A percentile compares a stretch with the other conserved stretches of the same genome.
Conservation (phyloP, 2,797 vertebrate genomes). For the Taeniopygia guttata region DNA sequence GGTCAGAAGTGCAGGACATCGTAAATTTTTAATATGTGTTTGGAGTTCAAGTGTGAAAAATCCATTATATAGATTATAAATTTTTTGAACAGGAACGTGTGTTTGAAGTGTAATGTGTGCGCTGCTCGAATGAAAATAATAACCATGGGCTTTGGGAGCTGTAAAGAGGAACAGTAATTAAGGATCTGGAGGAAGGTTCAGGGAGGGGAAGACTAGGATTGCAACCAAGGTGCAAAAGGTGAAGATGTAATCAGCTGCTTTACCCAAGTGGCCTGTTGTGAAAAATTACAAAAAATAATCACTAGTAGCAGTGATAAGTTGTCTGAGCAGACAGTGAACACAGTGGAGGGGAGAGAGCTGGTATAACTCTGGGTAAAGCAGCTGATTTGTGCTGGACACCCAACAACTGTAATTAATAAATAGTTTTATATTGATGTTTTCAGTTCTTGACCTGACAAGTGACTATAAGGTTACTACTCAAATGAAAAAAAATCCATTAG, state of each 20-base stretch:
- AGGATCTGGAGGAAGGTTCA: not conserved
- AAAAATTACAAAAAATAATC: slow-evolving; percentile 53
- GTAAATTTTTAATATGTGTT: slow-evolving; percentile 42
- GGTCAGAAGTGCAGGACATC: slow-evolving; percentile 23
- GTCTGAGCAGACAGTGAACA: not conserved
- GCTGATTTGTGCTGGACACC: not conserved
- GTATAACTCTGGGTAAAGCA: not conserved
- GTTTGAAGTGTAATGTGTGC: not conserved
- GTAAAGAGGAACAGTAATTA: slow-evolving; percentile 25
- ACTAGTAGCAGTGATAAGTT: slow-evolving; percentile 20
- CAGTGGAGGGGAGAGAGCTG: not conserved
- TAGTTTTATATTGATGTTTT: slow-evolving; percentile 22
- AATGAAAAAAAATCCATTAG: not conserved
- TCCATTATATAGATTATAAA: slow-evolving; percentile 41
- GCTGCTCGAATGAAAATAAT: slow-evolving; percentile 16
- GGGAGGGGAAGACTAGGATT: not conserved
- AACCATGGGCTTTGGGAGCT: not conserved
- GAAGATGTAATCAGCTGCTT: slow-evolving; percentile 53
- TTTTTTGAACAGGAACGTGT: slow-evolving; percentile 23
- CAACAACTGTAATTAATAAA: slow-evolving; percentile 46
- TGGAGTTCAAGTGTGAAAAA: slow-evolving; percentile 61
- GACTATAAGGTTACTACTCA: slow-evolving; percentile 5
- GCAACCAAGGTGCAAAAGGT: slow-evolving; percentile 10
- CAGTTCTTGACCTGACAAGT: slow-evolving; percentile 13
- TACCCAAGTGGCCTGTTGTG: slow-evolving; percentile 34